Evolutionary conservation across 2,888 invertebrate species (phyloP), one percentile per base, ranked within the genome.

Genomic region (Copidosoma aretas): DNA sequence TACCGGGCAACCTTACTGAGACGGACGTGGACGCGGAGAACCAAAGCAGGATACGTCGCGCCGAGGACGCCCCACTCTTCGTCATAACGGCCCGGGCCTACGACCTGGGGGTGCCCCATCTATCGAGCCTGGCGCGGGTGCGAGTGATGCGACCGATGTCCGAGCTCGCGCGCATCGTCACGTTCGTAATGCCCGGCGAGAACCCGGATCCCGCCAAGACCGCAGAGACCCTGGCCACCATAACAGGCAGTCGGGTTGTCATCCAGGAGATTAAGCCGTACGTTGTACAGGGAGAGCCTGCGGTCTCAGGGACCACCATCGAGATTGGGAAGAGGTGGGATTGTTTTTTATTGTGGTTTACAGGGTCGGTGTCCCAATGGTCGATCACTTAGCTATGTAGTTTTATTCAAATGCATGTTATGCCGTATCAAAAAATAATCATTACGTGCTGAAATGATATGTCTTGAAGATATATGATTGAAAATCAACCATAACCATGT

Each of bases 71-170:
- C 43, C 86, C 87, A 77, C 85, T 90, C 19, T 90, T 89, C 74
- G 86, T 89, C n/a, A 82, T 94, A 10, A 91, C 88, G 64, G 89
- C 92, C 17, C 87, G 93, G 79, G 95, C 94, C 1, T 93, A 93
- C 79, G 95, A 95, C 84, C 87, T 93, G 71, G 95, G 95, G 0
- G 88, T 93, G 1, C 95, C 95, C 1, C 91, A 91, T 79, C 85
- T 91, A 67, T 91, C 87, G 73, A 89, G 91, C 21, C 90, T 90
- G 46, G 90, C 92, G 17, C 88, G 89, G 67, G 90, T 96, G 10
- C 89, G 91, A 76, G 73, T 76, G 54, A 66, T 75, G 72, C 25
- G 67, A 15, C 59, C 72, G 1, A 84, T 92, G 92, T 61, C 91
- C 92, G 73, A 94, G 90, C 68, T 71, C 70, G 90, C 91, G 10